Evolutionary conservation across 1,140 invertebrate genomes (phyloP).

Genomic region (Branchinecta lindahli): DNA sequence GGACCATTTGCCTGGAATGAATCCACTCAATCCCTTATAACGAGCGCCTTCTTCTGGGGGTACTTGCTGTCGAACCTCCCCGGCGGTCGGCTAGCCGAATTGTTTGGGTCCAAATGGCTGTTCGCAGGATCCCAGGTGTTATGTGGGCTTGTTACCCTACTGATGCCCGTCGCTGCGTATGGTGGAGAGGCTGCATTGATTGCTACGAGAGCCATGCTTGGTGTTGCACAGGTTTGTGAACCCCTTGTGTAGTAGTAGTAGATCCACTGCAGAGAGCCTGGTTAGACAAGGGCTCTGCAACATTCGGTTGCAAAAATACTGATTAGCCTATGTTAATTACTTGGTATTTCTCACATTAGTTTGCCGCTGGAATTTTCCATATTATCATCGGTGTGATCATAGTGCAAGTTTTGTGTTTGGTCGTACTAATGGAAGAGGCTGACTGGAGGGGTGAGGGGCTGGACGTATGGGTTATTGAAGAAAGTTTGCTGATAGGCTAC

Average conservation of each 20-base stretch:
- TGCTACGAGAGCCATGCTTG: constrained; percentile 33
- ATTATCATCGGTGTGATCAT: too few species aligned
- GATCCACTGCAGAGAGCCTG: too few species aligned
- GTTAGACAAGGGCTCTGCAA: too few species aligned
- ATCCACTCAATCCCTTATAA: constrained; percentile 28
- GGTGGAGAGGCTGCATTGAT: constrained; percentile 29
- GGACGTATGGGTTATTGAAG: too few species aligned
- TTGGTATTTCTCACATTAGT: too few species aligned
- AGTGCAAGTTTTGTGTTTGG: too few species aligned
- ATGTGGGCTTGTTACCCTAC: constrained; percentile 31
- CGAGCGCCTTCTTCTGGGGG: constrained; percentile 32
- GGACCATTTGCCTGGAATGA: constrained; percentile 27
- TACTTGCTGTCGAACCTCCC: constrained; percentile 35
- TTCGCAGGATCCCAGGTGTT: constrained; percentile 30
- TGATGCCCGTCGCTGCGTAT: constrained; percentile 29
- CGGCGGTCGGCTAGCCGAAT: constrained; percentile 29
- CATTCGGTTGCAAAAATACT: too few species aligned
- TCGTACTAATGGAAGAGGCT: too few species aligned
- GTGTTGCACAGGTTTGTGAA: constrained; percentile 33
- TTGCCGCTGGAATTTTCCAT: too few species aligned
- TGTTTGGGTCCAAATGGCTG: constrained; percentile 21
- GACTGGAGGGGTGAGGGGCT: too few species aligned
- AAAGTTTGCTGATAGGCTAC: too few species aligned
- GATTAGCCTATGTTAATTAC: too few species aligned
- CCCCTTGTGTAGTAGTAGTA: background rate